Evolutionary conservation across 2,113 vertebrate genomes (phyloP).

Genomic region (Loxodonta africana): DNA sequence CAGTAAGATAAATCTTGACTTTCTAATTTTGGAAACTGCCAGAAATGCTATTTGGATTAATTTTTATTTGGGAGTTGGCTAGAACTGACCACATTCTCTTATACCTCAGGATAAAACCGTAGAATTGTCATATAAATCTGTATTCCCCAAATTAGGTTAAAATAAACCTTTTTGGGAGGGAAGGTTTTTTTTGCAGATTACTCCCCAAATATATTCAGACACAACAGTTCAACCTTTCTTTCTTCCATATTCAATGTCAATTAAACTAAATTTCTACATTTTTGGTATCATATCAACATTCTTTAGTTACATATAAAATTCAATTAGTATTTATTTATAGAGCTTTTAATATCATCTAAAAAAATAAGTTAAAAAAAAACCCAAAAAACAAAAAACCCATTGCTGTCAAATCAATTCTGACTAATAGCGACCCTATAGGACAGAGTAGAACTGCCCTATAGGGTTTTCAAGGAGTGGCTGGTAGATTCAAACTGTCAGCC

Average conservation of each 20-base stretch:
- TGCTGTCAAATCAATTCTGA: too few relatives aligned
- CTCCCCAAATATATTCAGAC: constrained; percentile 13
- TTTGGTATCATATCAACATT: constrained; percentile 27
- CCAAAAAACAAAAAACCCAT: too few relatives aligned
- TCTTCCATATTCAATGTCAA: neutral
- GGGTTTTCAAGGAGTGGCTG: too few relatives aligned
- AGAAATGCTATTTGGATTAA: constrained; percentile 59
- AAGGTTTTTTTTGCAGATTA: neutral
- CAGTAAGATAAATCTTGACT: neutral
- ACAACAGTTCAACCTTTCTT: neutral
- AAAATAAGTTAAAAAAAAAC: neutral
- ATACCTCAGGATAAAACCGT: constrained; percentile 37
- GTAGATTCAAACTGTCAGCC: too few relatives aligned
- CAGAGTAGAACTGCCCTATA: neutral
- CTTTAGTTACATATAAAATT: neutral
- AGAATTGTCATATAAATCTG: constrained; percentile 14
- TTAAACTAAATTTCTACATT: constrained; percentile 44
- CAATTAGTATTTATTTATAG: neutral
- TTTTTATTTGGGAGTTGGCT: constrained; percentile 59
- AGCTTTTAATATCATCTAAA: neutral
- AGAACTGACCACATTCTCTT: constrained; percentile 26
- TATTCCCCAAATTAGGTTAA: constrained; percentile 38
- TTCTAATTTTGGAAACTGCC: neutral
- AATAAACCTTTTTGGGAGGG: neutral
- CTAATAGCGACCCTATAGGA: too few relatives aligned